Conservation (phyloP, 2,113 vertebrate species). For the Cygnus atratus region DNA sequence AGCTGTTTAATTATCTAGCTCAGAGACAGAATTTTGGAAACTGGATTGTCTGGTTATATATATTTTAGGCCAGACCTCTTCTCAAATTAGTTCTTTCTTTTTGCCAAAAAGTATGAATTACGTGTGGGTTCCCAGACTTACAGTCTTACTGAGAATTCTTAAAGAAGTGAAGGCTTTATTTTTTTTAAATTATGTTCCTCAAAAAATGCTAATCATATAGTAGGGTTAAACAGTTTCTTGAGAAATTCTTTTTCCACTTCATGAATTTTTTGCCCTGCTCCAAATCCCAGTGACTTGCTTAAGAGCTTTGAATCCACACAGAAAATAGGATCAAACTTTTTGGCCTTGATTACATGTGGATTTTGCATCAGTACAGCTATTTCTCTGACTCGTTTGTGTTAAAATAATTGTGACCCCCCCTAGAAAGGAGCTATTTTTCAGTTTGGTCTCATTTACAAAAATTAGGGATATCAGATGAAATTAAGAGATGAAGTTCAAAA, state of each 20-base stretch:
- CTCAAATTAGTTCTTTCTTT: background rate
- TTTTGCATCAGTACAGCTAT: background rate
- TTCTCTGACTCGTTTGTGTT: background rate
- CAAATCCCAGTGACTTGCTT: background rate
- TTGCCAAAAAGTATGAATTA: background rate
- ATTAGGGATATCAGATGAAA: background rate
- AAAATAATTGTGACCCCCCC: background rate
- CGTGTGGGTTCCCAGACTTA: background rate
- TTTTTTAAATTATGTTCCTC: background rate
- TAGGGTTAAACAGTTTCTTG: background rate
- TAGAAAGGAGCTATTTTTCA: background rate
- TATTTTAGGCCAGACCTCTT: conserved; percentile 4
- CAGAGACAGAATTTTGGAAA: conserved; percentile 24
- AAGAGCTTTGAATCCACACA: background rate
- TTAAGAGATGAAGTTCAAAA: background rate
- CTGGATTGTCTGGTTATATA: conserved; percentile 22
- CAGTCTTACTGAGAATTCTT: background rate
- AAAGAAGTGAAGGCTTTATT: background rate
- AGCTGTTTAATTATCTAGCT: conserved; percentile 24
- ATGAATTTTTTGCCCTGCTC: background rate
- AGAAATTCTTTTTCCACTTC: background rate
- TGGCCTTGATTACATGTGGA: background rate
- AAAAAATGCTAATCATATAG: rapidly evolving
- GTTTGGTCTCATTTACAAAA: background rate
- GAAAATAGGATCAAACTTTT: background rate